Evolutionary conservation across 2,888 invertebrate genomes (phyloP).

Genomic region (Oasisia sp.): DNA sequence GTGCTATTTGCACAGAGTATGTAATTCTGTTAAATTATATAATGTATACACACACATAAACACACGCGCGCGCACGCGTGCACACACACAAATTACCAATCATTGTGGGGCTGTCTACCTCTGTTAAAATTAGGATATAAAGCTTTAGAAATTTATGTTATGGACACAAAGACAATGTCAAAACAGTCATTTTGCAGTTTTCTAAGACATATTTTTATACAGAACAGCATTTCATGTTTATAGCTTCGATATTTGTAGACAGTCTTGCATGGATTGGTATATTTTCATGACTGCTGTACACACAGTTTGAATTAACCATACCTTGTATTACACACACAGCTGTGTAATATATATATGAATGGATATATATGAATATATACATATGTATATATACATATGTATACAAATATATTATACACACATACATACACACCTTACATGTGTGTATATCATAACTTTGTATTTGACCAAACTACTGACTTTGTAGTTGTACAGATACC

Average conservation of each 20-base stretch:
- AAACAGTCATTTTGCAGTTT: too few relatives aligned
- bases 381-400: background rate
- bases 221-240: too few relatives aligned
- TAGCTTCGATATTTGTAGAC: too few relatives aligned
- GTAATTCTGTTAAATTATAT: background rate
- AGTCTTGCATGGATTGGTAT: too few relatives aligned
- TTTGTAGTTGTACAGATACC: background rate
- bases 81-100: background rate
- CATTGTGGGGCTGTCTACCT: too few relatives aligned
- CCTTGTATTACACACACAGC: slow-evolving; percentile 14
- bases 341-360: slow-evolving; percentile 17
- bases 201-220: too few relatives aligned
- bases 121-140: too few relatives aligned
- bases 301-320: slow-evolving; percentile 23
- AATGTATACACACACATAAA: background rate
- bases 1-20: background rate
- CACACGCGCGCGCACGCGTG: too few relatives aligned
- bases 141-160: too few relatives aligned
- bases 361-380: background rate
- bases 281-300: background rate
- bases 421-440: slow-evolving; percentile 19
- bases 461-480: background rate
- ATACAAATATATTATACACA: slow-evolving; percentile 14
- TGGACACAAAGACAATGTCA: too few relatives aligned
- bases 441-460: background rate